Percentiles rank a stretch among this genome's conserved stretches.
Evolutionary conservation across 2,888 invertebrate genomes (phyloP).

Genomic region (Microdon myrmicae): DNA sequence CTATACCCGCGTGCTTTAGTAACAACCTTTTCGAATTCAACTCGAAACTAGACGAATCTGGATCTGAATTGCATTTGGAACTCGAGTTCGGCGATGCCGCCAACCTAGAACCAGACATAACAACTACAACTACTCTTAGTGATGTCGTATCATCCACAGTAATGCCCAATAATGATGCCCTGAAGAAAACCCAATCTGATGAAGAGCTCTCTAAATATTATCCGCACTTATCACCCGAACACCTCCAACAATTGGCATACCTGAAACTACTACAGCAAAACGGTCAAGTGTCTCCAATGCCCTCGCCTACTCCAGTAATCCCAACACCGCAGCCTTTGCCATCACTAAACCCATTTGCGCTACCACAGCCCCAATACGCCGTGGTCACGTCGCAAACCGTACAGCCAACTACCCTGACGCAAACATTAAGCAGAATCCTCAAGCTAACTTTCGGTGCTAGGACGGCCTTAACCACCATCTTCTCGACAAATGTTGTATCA

Average conservation of each 20-base stretch:
- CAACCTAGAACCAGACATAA: conserved; percentile 68
- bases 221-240: conserved; percentile 67
- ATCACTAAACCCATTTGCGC: conserved; percentile 69
- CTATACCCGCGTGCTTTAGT: conserved; percentile 88
- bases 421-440: conserved; percentile 83
- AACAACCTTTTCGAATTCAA: conserved; percentile 90
- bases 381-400: conserved; percentile 84
- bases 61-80: conserved; percentile 86
- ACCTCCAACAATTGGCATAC: conserved; percentile 80
- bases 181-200: conserved; percentile 1
- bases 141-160: conserved; percentile 58
- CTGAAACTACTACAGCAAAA: conserved; percentile 75
- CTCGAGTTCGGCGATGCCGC: conserved; percentile 86
- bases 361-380: conserved; percentile 76
- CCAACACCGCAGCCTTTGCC: conserved; percentile 65
- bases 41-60: conserved; percentile 87
- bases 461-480: conserved; percentile 87
- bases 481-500: conserved; percentile 83
- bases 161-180: conserved; percentile 3
- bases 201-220: conserved; percentile 16
- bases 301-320: conserved; percentile 75
- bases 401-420: conserved; percentile 80
- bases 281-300: conserved; percentile 74
- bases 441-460: conserved; percentile 92
- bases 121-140: conserved; percentile 49